Base-by-base conservation (phyloP, 2,797 vertebrate species). In the Sphenopsis melanotis region DNA sequence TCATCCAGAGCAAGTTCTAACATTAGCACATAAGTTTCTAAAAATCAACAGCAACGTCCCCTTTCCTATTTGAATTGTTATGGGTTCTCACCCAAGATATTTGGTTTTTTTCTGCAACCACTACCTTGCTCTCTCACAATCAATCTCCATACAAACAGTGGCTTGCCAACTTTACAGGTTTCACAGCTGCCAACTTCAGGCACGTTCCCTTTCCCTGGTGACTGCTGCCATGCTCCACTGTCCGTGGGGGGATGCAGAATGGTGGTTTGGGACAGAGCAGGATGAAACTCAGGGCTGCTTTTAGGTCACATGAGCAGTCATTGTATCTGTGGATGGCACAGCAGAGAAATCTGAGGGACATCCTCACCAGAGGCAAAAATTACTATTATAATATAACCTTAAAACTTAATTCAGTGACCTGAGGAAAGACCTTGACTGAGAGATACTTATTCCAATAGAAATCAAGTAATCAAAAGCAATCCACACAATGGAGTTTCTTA, bases 1-100 rank as follows among this genome's bases (percentile, higher is more conserved):
- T 36, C 41, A 57, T 13, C 30, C 47, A 78, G 9, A 55, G 5
- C 41, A 66, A 85, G 18, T 77, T 61, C 56, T 59, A 64, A 56
- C 0, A 0, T 29, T 6, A 90, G 49, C 2, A 3, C 2, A 0
- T 4, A 32, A 52, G 7, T 53, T 83, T 44, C 72, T 55, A 60
- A 81, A 77, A 77, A 32, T 6, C 8, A 88, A 20, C 11, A 85
- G 59, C 47, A 19, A 55, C 2, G 7, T 22, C 27, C 29, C 32
- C 17, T 86, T 92, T n/a, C 20, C 24, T 29, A 7, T 56, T 39
- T 78, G 19, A 83, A 81, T 30, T 80, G 30, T 16, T 52, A n/a
- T 0, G 15, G 63, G 15, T 46, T 86, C 27, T 55, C 65, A 59
- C 12, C 3, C 27, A 42, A 57, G 7, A 16, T 27, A 46, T 2